These are phyloP conservation scores for Trissolcus brochymenae DNA, from an alignment of 2,888 invertebrate genomes.

Conservation along the genomic window DNA sequence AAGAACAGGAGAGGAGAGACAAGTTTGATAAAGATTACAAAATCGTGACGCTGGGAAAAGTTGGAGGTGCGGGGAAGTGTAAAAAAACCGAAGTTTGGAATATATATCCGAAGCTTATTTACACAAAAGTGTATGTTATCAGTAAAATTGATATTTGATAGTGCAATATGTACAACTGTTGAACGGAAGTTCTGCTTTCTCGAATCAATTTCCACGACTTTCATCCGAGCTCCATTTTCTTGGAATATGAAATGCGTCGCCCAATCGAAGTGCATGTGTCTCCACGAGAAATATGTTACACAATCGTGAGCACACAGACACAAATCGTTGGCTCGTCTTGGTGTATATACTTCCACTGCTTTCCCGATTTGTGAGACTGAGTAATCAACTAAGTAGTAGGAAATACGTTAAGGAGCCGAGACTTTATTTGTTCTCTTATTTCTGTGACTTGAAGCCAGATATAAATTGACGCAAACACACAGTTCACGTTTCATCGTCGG, in stretches of 20 bases:
- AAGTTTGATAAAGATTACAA: too few species aligned
- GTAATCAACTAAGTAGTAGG: constrained; percentile 58
- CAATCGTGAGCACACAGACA: constrained; percentile 3
- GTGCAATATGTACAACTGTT: constrained; percentile 47
- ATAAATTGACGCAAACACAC: constrained; percentile 22
- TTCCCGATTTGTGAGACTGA: not conserved
- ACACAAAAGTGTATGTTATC: constrained; percentile 47
- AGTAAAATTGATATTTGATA: constrained; percentile 57
- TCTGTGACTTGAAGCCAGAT: too few species aligned
- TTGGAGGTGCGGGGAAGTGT: not conserved
- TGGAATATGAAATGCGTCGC: constrained; percentile 49
- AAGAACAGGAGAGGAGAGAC: too few species aligned
- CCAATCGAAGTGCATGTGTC: constrained; percentile 46
- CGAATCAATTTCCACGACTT: constrained; percentile 58
- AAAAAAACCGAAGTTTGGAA: constrained; percentile 11
- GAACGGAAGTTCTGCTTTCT: constrained; percentile 46
- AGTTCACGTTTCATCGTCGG: not conserved
- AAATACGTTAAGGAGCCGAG: constrained; percentile 55
- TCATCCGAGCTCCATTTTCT: constrained; percentile 49
- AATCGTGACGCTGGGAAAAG: too few species aligned
- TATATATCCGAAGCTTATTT: constrained; percentile 31
- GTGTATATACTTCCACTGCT: not conserved
- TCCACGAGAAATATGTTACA: constrained; percentile 41
- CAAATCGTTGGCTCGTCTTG: constrained; percentile 7
- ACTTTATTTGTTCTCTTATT: constrained; percentile 28